Conservation (phyloP, 2,113 vertebrate species). For the Dendropsophus ebraccatus region DNA sequence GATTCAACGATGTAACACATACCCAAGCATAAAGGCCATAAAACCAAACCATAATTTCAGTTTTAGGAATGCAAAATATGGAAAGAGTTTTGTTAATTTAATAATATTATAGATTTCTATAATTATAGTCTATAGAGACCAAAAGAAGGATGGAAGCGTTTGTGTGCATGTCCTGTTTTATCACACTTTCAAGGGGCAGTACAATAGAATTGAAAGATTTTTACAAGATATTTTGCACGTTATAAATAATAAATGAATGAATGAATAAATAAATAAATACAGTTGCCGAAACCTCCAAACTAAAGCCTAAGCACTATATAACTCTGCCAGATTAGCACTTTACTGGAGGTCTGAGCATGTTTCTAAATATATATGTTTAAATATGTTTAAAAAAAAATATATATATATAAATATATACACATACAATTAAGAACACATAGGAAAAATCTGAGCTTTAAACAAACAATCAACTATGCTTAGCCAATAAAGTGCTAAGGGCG, state of each 20-base stretch:
- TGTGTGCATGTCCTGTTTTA: background rate
- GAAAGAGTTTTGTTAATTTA: background rate
- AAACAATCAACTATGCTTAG: too few species aligned
- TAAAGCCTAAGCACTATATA: background rate
- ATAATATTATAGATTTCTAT: background rate
- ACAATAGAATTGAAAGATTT: background rate
- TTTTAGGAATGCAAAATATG: background rate
- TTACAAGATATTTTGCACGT: background rate
- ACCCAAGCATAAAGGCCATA: background rate
- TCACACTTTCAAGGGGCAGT: background rate
- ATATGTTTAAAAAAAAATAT: too few species aligned
- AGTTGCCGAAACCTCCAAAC: background rate
- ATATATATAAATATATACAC: background rate
- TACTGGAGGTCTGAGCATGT: background rate
- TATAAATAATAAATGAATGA: background rate
- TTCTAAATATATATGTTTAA: conserved; percentile 6
- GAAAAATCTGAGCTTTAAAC: background rate
- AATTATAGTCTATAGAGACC: background rate
- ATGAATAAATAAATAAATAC: background rate
- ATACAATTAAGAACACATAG: conserved; percentile 4
- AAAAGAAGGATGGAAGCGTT: background rate
- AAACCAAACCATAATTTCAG: background rate
- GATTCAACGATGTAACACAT: background rate
- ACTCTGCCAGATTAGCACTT: conserved; percentile 12
- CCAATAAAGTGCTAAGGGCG: background rate